Evolutionary conservation across 2,113 vertebrate species (phyloP).

Genomic region (Muscicapa adusta): DNA sequence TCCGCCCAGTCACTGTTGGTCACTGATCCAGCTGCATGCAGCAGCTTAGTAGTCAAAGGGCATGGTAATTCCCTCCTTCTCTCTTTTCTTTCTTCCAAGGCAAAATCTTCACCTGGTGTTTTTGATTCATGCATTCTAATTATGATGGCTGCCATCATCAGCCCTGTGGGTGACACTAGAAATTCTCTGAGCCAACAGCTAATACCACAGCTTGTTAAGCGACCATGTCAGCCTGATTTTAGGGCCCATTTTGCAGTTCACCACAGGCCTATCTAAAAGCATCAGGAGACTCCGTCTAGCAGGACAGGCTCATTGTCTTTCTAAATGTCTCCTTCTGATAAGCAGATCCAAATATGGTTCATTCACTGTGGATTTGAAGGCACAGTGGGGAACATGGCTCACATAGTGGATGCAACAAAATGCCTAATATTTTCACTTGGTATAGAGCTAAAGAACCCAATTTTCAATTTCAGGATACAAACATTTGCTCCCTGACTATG

Average conservation of each 20-base stretch:
- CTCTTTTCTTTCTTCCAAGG: constrained; percentile 75
- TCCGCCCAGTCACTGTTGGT: constrained; percentile 61
- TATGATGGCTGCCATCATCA: constrained; percentile 78
- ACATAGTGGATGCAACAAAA: constrained; percentile 76
- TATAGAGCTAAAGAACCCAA: constrained; percentile 74
- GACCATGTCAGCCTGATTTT: constrained; percentile 83
- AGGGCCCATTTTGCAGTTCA: constrained; percentile 78
- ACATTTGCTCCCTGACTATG: constrained; percentile 70
- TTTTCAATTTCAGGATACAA: constrained; percentile 76
- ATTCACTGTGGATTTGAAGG: constrained; percentile 79
- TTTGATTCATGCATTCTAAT: constrained; percentile 79
- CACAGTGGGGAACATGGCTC: constrained; percentile 78
- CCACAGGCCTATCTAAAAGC: constrained; percentile 77
- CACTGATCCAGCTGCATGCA: constrained; percentile 72
- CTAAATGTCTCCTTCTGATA: constrained; percentile 80
- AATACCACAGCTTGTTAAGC: constrained; percentile 77
- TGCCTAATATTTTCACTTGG: constrained; percentile 77
- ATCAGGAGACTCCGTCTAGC: constrained; percentile 74
- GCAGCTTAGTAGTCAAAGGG: constrained; percentile 76
- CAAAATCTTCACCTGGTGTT: constrained; percentile 81
- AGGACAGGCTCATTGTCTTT: constrained; percentile 81
- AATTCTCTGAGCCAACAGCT: constrained; percentile 71
- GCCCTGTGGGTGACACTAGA: constrained; percentile 77
- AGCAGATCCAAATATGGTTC: constrained; percentile 79
- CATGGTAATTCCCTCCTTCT: constrained; percentile 79